Evolutionary conservation across 1,140 invertebrate species (phyloP), one percentile per base, ranked within the genome.

Genomic region (Dendroctonus valens): DNA sequence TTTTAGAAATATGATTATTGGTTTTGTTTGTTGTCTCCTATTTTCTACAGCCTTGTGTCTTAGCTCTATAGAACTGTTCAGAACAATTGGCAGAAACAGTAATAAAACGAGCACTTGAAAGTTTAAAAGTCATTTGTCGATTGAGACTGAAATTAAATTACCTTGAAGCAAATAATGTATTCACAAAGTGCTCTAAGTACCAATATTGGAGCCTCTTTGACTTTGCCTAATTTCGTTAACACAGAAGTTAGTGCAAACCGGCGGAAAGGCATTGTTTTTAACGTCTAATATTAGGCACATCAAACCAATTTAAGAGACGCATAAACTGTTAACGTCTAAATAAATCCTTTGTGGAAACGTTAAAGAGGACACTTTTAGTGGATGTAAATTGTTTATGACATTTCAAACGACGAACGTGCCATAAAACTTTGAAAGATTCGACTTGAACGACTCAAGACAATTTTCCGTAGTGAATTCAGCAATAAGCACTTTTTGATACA

Each of bases 341-440:
- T 59, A 59, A 59, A 59, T 48, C 58, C 46, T 48, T 49, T 49
- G 41, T 58, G 15, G 40, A 58, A 44, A 58, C 37, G 46, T 26
- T 59, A 48, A 48, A 59, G n/a, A n/a, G 46, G 42, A 41, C 46
- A 46, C 46, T 49, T 59, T 48, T 41, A 26, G n/a, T 40, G 11
- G 54, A 57, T 57, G 42, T 50, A 51, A 61, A 61, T 61, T 61
- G 59, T 51, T 61, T 61, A 61, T 61, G 48, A 48, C 12, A 41
- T 41, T 61, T 51, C 59, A 61, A 61, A 61, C 41, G 48, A 15
- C 39, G 6, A 61, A 51, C 26, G 6, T 12, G n/a, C 7, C 48
- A 37, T 61, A 61, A 61, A 61, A 61, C 39, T 61, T 61, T 51
- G 48, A 38, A 26, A 54, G 52, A 7, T 38, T 50, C 50, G 12